Percentiles rank a stretch among this genome's conserved stretches.
Evolutionary conservation across 2,888 invertebrate genomes (phyloP).

Genomic region (Lithophane ornitopus): DNA sequence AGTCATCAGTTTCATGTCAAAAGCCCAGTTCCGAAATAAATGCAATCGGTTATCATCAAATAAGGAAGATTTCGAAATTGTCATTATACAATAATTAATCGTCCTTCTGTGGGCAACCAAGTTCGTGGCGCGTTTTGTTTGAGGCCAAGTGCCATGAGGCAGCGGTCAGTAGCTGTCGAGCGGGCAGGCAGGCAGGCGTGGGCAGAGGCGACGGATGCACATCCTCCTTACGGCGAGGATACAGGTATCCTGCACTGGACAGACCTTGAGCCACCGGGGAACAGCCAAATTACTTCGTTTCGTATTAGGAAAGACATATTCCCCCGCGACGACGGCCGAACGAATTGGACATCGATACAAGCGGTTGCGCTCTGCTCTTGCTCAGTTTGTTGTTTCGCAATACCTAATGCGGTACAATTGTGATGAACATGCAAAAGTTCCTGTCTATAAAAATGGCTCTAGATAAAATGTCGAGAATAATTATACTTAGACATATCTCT

Average conservation of each 20-base stretch:
- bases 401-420: too few species aligned
- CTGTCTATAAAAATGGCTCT: too few species aligned
- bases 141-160: conserved; percentile 8
- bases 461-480: too few species aligned
- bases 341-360: not conserved
- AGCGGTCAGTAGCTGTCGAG: conserved; percentile 21
- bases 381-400: not conserved
- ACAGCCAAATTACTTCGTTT: conserved; percentile 48
- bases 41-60: conserved; percentile 17
- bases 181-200: conserved; percentile 51
- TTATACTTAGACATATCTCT: too few species aligned
- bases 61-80: not conserved
- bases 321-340: not conserved
- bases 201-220: conserved; percentile 82
- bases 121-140: conserved; percentile 28
- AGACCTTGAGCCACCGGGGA: conserved; percentile 53
- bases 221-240: conserved; percentile 86
- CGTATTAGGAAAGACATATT: conserved; percentile 14
- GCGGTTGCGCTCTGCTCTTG: not conserved
- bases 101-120: conserved; percentile 49
- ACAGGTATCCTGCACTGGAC: conserved; percentile 80
- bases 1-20: not conserved
- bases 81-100: conserved; percentile 41
- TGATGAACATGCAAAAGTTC: too few species aligned
- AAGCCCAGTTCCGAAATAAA: conserved; percentile 1